Base-by-base conservation (phyloP, 2,888 invertebrate species). In the Rhagium mordax region DNA sequence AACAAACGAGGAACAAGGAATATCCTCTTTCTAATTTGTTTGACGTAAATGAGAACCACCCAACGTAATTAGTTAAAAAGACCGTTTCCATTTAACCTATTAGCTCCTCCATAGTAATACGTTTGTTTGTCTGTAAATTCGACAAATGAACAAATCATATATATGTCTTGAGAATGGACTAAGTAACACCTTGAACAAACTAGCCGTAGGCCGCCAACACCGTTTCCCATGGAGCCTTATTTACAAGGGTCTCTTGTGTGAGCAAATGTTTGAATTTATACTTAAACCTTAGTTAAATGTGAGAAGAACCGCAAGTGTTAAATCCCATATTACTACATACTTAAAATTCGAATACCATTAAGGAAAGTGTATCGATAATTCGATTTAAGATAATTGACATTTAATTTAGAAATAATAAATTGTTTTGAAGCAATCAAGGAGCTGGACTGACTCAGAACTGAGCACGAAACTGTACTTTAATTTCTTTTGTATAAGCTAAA, bases 211-310 rank as follows among this genome's bases (percentile, higher is more conserved):
- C 71, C 76, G 74, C 62, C 77, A 69, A 62, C 75, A 74, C 74
- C 71, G 75, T 75, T 79, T 77, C 78, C 76, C 78, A 76, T 75
- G 71, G 71, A 70, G 71, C 72, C 67, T 75, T 77, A 70, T 78
- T 76, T 75, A 75, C 74, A 71, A 64, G 70, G 62, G 59, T 69
- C 76, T 66, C 60, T 72, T n/a, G 48, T 68, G 72, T 68, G 76
- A 77, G 72, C 75, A 74, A 77, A 78, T 79, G 74, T 70, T 76
- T 72, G 66, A 70, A 74, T 74, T 72, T 72, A 66, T 70, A 62
- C 57, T 75, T 75, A 73, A 70, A 59, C 55, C 73, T 51, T 57
- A 55, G 67, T 57, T 71, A 65, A 70, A 76, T 76, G 74, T 71
- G 76, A 74, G 71, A 76, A 74, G 49, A 71, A 67, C 70, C 71